These are phyloP conservation scores for Xiphias gladius DNA, from an alignment of 2,113 vertebrate genomes.

Conservation along the genomic window DNA sequence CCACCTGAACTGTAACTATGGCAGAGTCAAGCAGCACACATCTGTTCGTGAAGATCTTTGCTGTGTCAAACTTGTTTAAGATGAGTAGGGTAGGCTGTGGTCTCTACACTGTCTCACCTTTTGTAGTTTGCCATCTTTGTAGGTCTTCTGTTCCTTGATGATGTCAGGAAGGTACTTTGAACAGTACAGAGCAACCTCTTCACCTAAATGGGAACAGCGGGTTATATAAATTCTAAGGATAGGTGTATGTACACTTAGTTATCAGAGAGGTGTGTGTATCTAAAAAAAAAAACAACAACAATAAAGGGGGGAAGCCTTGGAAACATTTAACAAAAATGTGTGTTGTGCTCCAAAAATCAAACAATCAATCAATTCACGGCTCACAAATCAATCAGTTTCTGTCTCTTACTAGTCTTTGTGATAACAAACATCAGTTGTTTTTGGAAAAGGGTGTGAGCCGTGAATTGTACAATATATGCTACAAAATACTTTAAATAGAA, in stretches of 20 bases:
- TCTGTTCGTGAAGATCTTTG: background rate
- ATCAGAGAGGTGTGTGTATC: background rate
- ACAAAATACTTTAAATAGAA: background rate
- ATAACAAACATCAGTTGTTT: background rate
- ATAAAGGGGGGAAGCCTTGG: background rate
- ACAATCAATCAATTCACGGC: too few species aligned
- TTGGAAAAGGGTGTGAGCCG: too few species aligned
- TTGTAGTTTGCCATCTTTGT: constrained; percentile 97
- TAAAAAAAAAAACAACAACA: constrained; percentile 22
- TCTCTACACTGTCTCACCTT: constrained; percentile 84
- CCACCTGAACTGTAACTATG: background rate
- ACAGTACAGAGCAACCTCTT: constrained; percentile 98
- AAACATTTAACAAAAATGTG: background rate
- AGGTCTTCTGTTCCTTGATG: constrained; percentile 97
- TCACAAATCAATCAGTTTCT: background rate
- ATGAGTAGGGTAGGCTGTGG: too few species aligned
- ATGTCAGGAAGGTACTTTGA: constrained; percentile 98
- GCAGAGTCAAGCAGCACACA: background rate
- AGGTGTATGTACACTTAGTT: constrained; percentile 1
- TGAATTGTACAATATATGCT: background rate
- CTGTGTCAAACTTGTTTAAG: background rate
- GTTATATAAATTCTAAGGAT: constrained; percentile 9
- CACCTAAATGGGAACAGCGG: constrained; percentile 85
- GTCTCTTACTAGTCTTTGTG: background rate
- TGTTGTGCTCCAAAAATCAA: background rate